Conservation (phyloP, 2,888 invertebrate species). For the Nemotelus pantherinus region DNA sequence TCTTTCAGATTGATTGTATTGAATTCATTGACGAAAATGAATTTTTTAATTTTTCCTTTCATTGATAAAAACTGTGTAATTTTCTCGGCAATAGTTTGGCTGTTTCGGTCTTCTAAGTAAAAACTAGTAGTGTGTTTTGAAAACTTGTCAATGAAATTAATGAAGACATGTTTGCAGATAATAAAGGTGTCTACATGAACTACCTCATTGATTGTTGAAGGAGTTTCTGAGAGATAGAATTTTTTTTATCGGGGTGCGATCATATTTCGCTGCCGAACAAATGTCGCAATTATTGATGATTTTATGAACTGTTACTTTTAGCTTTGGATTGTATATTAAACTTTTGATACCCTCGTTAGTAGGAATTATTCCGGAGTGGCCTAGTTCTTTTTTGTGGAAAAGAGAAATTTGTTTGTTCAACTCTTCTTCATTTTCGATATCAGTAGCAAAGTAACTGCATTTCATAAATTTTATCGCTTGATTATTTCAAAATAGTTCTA, state of each 20-base stretch:
- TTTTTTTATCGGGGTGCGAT: not conserved
- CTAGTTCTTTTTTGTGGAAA: not conserved
- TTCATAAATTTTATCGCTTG: not conserved
- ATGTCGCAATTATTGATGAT: not conserved
- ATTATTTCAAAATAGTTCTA: not conserved
- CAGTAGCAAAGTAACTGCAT: not conserved
- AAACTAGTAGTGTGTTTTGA: not conserved
- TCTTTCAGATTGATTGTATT: too few species aligned
- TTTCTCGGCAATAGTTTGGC: too few species aligned
- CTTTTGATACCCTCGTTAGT: not conserved
- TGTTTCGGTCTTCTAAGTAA: not conserved
- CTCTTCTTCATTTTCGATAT: not conserved
- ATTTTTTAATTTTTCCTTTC: not conserved
- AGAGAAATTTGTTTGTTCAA: too few species aligned
- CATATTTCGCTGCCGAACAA: not conserved
- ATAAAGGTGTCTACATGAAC: not conserved
- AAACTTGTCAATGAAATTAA: too few species aligned
- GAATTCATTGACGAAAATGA: too few species aligned
- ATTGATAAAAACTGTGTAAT: not conserved
- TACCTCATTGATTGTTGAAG: not conserved
- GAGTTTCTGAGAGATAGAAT: not conserved
- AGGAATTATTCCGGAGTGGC: too few species aligned
- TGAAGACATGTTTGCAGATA: too few species aligned
- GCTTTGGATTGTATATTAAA: not conserved
- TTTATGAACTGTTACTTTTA: not conserved